Evolutionary conservation across 2,888 invertebrate genomes (phyloP), one percentile per base, ranked within the genome.

Genomic region (Pyrochroa serraticornis): DNA sequence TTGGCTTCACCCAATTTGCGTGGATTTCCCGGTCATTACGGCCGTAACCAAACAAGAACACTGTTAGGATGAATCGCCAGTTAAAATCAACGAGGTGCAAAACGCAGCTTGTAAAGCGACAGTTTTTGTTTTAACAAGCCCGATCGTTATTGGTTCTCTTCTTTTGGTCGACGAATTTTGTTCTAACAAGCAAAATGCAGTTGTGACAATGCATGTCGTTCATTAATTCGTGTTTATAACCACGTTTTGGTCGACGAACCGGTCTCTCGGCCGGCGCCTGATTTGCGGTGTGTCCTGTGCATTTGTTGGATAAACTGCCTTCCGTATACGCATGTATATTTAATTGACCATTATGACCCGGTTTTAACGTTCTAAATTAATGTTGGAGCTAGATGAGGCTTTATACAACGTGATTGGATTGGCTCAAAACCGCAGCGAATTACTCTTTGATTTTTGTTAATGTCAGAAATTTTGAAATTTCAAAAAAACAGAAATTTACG

Each of bases 201-300:
- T 60, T 38, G 63, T 64, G 64, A 65, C 64, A 58, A 55, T 61
- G 62, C 63, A 62, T 63, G 62, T 64, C 55, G 65, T 63, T 66
- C 65, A 60, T 67, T 67, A 67, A 64, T 67, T 67, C 60, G 57
- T 63, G 63, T 65, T 65, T 67, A 63, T 64, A 62, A 58, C 62
- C 60, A 46, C 65, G 60, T 56, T 63, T 60, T 58, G 22, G 22
- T 22, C 22, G 22, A 22, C 22, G 48, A 51, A 41, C 45, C 51
- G 46, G 44, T 55, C 46, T 60, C 46, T 59, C 50, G 50, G 37
- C 60, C 60, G 60, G 58, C 66, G 68, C 71, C 68, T 71, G 71
- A 72, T 74, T 73, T 73, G 71, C 67, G 71, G 72, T 65, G 58
- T 63, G 69, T 70, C 65, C 69, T 71, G 67, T 72, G 71, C 72